These are phyloP conservation scores for Epinephelus awoara DNA, from an alignment of 2,797 vertebrate genomes.

Conservation along the genomic window DNA sequence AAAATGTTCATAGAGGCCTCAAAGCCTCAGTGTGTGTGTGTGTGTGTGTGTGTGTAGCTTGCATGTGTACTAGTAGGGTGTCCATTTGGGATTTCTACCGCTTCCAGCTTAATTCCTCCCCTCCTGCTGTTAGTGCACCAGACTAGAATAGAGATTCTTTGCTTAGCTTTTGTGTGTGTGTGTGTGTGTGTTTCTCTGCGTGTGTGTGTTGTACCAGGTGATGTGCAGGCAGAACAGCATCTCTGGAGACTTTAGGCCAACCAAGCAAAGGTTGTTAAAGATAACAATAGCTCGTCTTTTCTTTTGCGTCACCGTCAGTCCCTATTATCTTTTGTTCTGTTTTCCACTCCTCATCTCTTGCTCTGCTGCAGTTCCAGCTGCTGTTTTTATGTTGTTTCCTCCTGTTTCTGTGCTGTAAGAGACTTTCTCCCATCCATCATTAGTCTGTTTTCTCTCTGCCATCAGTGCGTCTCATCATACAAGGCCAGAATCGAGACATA, in stretches of 20 bases:
- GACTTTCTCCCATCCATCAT: background rate
- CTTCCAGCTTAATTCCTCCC: constrained; percentile 67
- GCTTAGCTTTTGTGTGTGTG: background rate
- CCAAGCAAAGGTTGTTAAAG: constrained; percentile 52
- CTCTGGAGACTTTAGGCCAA: constrained; percentile 46
- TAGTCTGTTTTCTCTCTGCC: background rate
- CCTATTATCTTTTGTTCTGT: constrained; percentile 33
- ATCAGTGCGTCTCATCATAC: background rate
- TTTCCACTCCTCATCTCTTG: constrained; percentile 7
- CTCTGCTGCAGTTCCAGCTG: constrained; percentile 14
- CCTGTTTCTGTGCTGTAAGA: background rate
- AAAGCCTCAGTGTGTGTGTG: background rate
- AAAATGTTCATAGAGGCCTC: constrained; percentile 15
- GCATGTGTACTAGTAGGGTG: constrained; percentile 27
- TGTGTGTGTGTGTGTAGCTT: constrained; percentile 21
- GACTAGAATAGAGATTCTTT: constrained; percentile 54
- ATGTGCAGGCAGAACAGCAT: constrained; percentile 49
- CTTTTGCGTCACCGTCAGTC: constrained; percentile 38
- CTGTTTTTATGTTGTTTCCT: constrained; percentile 1
- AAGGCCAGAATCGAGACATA: background rate
- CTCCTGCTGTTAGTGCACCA: constrained; percentile 63
- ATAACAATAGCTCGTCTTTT: constrained; percentile 55
- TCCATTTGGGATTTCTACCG: constrained; percentile 63
- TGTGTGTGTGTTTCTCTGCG: constrained; percentile 35
- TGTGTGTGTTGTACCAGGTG: constrained; percentile 41